Conservation (phyloP, 2,888 invertebrate species). For the Erebia ligea region DNA sequence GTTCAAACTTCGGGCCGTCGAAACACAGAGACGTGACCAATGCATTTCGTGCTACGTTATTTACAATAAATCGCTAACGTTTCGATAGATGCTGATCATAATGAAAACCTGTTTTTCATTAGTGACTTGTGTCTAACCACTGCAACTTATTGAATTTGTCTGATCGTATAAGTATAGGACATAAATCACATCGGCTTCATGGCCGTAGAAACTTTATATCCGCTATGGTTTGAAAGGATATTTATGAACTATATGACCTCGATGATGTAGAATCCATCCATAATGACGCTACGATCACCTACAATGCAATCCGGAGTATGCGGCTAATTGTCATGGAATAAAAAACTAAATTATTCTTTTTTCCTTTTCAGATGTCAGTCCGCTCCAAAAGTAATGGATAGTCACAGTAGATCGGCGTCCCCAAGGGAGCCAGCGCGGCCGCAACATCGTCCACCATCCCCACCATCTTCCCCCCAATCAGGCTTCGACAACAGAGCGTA, state of each 20-base stretch:
- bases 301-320: no score
- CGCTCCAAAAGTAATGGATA: constrained; percentile 79
- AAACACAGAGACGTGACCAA: constrained; percentile 45
- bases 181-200: constrained; percentile 6
- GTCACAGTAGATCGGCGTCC: constrained; percentile 78
- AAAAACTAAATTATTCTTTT: constrained; percentile 23
- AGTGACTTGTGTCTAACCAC: neutral
- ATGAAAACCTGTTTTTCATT: constrained; percentile 18
- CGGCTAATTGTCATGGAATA: neutral
- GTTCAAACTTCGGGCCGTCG: constrained; percentile 38
- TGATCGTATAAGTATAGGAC: neutral
- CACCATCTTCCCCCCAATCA: constrained; percentile 53
- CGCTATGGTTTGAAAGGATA: neutral
- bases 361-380: constrained; percentile 74
- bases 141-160: constrained; percentile 9
- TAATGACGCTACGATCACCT: no score
- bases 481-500: constrained; percentile 78
- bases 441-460: constrained; percentile 74
- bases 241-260: neutral
- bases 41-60: constrained; percentile 46
- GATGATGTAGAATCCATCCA: no score
- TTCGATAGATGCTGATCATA: constrained; percentile 26
- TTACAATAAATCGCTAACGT: constrained; percentile 36
- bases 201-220: neutral
- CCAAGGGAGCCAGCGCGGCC: constrained; percentile 79